Conservation (phyloP, 2,113 vertebrate genomes). For the Tupaia chinensis region DNA sequence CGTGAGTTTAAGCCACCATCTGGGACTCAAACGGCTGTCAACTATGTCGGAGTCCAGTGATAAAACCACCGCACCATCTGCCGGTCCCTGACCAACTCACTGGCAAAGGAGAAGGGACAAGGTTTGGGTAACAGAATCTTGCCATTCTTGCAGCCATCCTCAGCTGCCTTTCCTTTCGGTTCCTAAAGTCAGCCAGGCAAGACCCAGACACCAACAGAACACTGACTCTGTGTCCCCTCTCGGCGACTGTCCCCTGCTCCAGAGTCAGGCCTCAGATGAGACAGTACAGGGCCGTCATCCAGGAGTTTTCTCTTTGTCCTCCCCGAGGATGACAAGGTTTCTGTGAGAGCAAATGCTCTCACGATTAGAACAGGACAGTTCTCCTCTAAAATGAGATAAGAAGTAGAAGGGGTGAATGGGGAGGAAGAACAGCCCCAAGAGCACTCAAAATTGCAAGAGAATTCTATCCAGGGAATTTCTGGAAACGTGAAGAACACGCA, state of each 20-base stretch:
- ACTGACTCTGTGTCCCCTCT: background rate
- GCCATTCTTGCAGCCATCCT: background rate
- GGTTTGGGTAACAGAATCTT: background rate
- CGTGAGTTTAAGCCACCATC: no score
- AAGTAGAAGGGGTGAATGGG: background rate
- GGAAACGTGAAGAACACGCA: background rate
- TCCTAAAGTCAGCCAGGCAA: background rate
- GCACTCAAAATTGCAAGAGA: background rate
- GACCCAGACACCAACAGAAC: background rate
- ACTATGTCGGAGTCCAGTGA: no score
- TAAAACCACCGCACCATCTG: no score
- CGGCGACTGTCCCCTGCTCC: background rate
- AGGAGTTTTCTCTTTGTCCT: background rate
- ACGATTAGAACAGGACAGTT: conserved; percentile 1
- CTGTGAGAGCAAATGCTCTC: background rate
- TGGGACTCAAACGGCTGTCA: no score
- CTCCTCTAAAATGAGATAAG: background rate
- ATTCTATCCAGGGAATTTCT: background rate
- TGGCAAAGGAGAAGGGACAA: no score
- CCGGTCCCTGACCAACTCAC: background rate
- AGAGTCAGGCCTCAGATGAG: background rate
- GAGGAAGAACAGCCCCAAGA: background rate
- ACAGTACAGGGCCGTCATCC: background rate
- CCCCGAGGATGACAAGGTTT: background rate
- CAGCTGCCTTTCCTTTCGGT: background rate